Base-by-base conservation (phyloP, 1,140 invertebrate genomes). In the Pseudobourletiella spinata region DNA sequence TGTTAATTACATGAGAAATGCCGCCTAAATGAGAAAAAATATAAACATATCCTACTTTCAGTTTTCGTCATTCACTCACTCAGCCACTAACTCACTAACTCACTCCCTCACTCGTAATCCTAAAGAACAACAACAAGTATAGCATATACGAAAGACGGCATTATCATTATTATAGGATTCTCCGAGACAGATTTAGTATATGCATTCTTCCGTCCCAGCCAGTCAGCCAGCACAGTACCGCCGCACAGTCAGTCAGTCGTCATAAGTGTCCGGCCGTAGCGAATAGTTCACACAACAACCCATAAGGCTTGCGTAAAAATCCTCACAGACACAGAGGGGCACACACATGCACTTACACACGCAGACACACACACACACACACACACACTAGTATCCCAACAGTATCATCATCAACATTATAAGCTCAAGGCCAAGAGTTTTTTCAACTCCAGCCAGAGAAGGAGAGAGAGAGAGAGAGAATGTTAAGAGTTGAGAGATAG, bases 351-450 rank as follows among this genome's bases (percentile, higher is more conserved):
- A 14, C 8, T 46, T 6, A 46, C 44, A 46, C 18, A n/a, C n/a
- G n/a, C n/a, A 46, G 6, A 8, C 18, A 46, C 18, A 20, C 22
- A 18, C 44, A 46, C 8, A 14, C 22, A 6, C 18, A 8, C 6
- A 46, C 4, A 20, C 4, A 46, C 15, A 46, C 4, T 8, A 14
- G 18, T 6, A 46, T 46, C 8, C 4, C 15, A 46, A 20, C n/a
- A 39, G 35, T 39, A n/a, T 39, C n/a, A 11, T 39, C 8, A 11
- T 39, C 35, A 8, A 11, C 8, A n/a, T 39, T n/a, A 39, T 39
- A 11, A 8, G 8, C 24, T 51, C 48, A 51, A 51, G 48, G 48
- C 48, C 25, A 51, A 51, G 24, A 51, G 48, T 24, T 51, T 51
- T 51, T 51, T 51, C 48, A 51, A 51, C 48, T 26, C 25, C 14